These are phyloP conservation scores for Eufriesea mexicana DNA, from an alignment of 1,140 invertebrate species.

Conservation along the genomic window DNA sequence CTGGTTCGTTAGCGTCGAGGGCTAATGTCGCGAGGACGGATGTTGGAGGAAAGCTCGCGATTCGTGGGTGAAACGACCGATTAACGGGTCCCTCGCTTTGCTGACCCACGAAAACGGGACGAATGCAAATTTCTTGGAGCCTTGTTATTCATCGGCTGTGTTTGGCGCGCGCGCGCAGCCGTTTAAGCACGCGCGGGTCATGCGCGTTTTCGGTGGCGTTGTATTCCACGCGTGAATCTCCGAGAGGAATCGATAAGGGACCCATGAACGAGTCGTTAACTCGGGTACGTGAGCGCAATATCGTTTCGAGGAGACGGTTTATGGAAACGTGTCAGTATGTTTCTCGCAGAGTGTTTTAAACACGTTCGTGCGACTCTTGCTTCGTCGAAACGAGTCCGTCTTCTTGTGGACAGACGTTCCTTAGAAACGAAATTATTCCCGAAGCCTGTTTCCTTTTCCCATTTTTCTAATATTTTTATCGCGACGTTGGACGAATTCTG, in stretches of 20 bases:
- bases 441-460: background rate
- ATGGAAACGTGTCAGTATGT: background rate
- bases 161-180: background rate
- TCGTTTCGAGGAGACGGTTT: background rate
- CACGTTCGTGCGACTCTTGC: background rate
- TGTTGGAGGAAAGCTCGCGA: background rate
- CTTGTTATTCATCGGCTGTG: background rate
- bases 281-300: background rate
- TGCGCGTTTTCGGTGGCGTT: background rate
- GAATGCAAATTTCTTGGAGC: background rate
- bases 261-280: slow-evolving; percentile 1
- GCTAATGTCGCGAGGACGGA: background rate
- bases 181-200: background rate
- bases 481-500: too few relatives aligned
- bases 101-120: background rate
- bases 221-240: background rate
- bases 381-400: background rate
- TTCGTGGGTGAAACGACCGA: background rate
- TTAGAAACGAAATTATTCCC: background rate
- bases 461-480: background rate
- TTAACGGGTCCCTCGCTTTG: background rate
- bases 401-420: background rate
- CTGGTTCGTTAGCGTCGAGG: background rate
- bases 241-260: background rate
- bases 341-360: background rate